These are phyloP conservation scores for Dreissena polymorpha DNA, from an alignment of 1,140 invertebrate species.

Conservation along the genomic window DNA sequence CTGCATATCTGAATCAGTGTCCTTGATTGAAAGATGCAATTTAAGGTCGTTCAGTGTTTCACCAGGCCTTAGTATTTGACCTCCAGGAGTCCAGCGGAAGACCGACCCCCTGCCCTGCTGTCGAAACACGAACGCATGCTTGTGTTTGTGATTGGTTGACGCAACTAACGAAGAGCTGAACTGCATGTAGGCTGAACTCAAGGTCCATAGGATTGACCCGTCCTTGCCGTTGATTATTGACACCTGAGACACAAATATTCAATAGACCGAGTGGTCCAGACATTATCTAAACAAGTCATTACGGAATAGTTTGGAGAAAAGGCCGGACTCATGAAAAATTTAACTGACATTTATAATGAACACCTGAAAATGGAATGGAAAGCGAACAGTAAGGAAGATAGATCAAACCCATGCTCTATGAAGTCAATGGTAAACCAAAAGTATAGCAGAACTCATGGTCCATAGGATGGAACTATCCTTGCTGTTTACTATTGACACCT, in stretches of 20 bases:
- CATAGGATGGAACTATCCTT: constrained; percentile 42
- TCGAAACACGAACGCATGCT: constrained; percentile 34
- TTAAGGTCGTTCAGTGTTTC: background rate
- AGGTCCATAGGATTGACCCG: constrained; percentile 35
- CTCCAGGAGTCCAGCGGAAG: background rate
- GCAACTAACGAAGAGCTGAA: constrained; percentile 24
- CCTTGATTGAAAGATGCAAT: too few species aligned
- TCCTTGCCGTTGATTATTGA: constrained; percentile 38
- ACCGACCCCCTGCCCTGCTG: constrained; percentile 25
- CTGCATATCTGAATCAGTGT: too few species aligned
- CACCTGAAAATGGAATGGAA: too few species aligned
- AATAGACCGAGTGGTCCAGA: background rate
- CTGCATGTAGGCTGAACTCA: constrained; percentile 17
- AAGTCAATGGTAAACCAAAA: constrained; percentile 19
- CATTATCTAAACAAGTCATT: too few species aligned
- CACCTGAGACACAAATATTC: constrained; percentile 12
- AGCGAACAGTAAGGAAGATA: too few species aligned
- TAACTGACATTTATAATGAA: too few species aligned
- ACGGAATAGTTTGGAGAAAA: too few species aligned
- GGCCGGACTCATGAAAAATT: too few species aligned
- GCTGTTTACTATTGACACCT: constrained; percentile 36
- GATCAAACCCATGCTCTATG: background rate
- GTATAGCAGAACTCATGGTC: constrained; percentile 7
- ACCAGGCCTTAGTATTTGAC: background rate
- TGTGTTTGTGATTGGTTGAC: constrained; percentile 20